Base-by-base conservation (phyloP, 2,888 invertebrate species). In the Pristionchus exspectatus region DNA sequence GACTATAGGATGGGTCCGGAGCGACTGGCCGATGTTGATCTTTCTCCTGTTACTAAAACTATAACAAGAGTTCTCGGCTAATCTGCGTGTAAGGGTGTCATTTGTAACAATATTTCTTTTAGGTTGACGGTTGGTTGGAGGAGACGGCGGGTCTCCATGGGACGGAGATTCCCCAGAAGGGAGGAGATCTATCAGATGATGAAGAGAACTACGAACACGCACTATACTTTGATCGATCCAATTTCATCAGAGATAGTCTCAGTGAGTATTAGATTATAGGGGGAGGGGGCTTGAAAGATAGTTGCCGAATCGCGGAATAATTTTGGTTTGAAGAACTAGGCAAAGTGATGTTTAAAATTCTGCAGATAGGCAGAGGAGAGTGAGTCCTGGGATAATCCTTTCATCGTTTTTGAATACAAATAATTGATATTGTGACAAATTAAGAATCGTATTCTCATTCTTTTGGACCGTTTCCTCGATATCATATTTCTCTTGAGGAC, bases 181-280 rank as follows among this genome's bases (percentile, higher is more conserved):
- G 91, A 83, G 93, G 91, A 2, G 93, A 94, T 74, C 91, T 93
- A 24, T 94, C 94, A 21, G 94, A 94, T 88, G 94, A 93, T 24
- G 93, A 93, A 66, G 94, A 93, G 72, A 91, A 90, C 30, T 50
- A 81, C 24, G 92, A 91, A 14, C 93, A 91, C 50, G 91, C 91
- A 16, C 89, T 87, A 21, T 85, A 88, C 86, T 86, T 90, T n/a
- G 59, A 84, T 72, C 54, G 24, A 86, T 72, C 86, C 38, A 44
- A 63, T 21, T 30, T 38, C 56, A 74, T 74, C 27, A 88, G 56
- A 33, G 74, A 88, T 14, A 63, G 30, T 30, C 9, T 33, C 14
- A 88, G 87, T 88, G n/a, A 88, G 87, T 88, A 27, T 30, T 50
- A 50, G 44, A 50, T 50, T 3, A 12, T 50, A 7, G 44, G 44